These are phyloP conservation scores for Therioaphis trifolii DNA, from an alignment of 2,888 invertebrate species.

Conservation along the genomic window DNA sequence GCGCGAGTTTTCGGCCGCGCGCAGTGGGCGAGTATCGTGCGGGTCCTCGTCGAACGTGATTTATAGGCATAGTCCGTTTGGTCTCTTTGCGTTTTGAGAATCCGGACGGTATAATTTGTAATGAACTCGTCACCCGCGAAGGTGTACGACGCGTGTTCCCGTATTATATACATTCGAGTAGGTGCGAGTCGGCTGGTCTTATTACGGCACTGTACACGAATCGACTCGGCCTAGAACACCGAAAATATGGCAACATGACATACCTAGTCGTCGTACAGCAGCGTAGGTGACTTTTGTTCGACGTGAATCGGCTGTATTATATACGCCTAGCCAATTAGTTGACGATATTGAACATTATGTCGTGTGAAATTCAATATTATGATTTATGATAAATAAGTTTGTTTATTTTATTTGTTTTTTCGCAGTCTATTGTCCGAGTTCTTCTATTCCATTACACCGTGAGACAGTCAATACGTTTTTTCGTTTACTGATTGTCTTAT, in stretches of 20 bases:
- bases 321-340: neutral
- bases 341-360: neutral
- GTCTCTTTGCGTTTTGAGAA: neutral
- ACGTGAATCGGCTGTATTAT: neutral
- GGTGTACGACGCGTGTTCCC: neutral
- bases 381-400: neutral
- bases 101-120: neutral
- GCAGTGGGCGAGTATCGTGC: neutral
- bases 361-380: neutral
- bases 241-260: neutral
- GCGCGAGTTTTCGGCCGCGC: neutral
- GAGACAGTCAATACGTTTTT: too few species aligned
- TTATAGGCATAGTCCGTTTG: neutral
- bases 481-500: too few species aligned
- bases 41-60: neutral
- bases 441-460: neutral
- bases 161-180: neutral
- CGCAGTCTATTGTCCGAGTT: neutral
- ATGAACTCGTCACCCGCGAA: neutral
- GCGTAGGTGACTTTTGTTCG: neutral
- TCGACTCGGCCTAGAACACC: neutral
- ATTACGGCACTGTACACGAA: neutral
- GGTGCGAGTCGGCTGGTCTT: neutral
- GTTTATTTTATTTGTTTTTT: neutral
- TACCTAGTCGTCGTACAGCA: neutral